Percentiles rank a stretch among this genome's conserved stretches.
phyloP scores from a whole-genome alignment of 2,888 invertebrate species.

The Drosophila kokeensis region DNA sequence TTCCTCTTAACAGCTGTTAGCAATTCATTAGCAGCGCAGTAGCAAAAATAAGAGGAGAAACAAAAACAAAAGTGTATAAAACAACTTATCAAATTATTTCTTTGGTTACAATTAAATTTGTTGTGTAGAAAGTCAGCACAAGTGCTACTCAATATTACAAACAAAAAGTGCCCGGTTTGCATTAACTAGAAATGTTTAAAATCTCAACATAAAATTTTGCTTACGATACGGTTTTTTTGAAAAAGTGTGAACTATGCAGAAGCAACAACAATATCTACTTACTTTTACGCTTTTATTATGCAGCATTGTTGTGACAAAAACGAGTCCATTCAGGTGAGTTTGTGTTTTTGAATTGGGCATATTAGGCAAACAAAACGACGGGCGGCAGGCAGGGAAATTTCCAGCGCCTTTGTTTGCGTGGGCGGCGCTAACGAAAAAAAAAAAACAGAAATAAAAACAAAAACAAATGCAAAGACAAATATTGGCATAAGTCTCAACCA shows the following conservation, averaged over 20 bases:
- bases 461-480: constrained; percentile 12
- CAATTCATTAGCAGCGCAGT: constrained; percentile 18
- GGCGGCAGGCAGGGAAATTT: constrained; percentile 26
- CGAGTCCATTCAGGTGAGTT: constrained; percentile 48
- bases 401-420: constrained; percentile 17
- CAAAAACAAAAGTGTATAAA: constrained; percentile 43
- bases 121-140: constrained; percentile 1
- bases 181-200: constrained; percentile 34
- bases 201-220: constrained; percentile 30
- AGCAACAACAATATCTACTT: constrained; percentile 38
- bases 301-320: constrained; percentile 22
- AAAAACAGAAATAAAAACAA: constrained; percentile 3
- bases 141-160: constrained; percentile 5
- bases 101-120: constrained; percentile 12
- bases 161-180: constrained; percentile 1
- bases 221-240: constrained; percentile 36
- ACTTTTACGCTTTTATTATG: constrained; percentile 29
- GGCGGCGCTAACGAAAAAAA: constrained; percentile 14
- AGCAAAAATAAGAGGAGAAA: constrained; percentile 33
- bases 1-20: constrained; percentile 21
- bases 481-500: constrained; percentile 8
- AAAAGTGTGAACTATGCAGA: constrained; percentile 43
- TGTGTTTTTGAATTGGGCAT: background rate
- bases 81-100: constrained; percentile 24
- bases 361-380: constrained; percentile 2